Conservation (phyloP, 2,797 vertebrate genomes). For the Parauchenoglanis ngamensis region DNA sequence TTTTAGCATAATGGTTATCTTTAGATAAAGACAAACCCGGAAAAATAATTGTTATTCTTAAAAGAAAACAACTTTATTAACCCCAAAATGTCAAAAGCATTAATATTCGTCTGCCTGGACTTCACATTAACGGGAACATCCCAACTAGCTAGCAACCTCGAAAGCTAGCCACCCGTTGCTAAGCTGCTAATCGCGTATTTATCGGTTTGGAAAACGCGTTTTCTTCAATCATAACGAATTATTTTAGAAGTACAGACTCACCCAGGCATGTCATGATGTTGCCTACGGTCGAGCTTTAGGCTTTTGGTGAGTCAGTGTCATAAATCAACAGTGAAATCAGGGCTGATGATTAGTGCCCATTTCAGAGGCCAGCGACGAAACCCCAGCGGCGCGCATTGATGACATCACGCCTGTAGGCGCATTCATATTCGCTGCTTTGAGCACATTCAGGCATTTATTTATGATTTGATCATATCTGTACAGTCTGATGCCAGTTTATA, state of each 20-base stretch:
- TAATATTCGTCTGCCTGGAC: constrained; percentile 42
- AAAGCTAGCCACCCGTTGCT: constrained; percentile 60
- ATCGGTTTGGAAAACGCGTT: constrained; percentile 26
- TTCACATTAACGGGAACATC: constrained; percentile 59
- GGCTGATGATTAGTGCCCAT: constrained; percentile 77
- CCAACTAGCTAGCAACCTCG: constrained; percentile 39
- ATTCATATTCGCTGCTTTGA: background rate
- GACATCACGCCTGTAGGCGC: constrained; percentile 67
- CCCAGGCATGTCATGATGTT: constrained; percentile 79
- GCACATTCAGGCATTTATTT: background rate
- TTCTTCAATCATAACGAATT: background rate
- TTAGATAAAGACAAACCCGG: background rate
- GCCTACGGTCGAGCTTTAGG: constrained; percentile 40
- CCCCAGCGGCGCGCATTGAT: constrained; percentile 73
- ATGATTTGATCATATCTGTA: background rate
- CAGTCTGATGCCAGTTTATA: background rate
- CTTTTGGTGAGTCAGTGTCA: constrained; percentile 57
- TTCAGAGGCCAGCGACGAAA: constrained; percentile 74
- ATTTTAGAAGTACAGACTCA: constrained; percentile 56
- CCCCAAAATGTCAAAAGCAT: background rate
- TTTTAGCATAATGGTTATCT: background rate
- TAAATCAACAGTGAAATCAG: constrained; percentile 69
- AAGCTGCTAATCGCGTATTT: constrained; percentile 53
- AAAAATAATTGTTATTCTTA: background rate
- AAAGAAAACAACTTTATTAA: background rate